Conservation (phyloP, 53 echinoderm and acorn worm species). For the Actinopyga echinites region DNA sequence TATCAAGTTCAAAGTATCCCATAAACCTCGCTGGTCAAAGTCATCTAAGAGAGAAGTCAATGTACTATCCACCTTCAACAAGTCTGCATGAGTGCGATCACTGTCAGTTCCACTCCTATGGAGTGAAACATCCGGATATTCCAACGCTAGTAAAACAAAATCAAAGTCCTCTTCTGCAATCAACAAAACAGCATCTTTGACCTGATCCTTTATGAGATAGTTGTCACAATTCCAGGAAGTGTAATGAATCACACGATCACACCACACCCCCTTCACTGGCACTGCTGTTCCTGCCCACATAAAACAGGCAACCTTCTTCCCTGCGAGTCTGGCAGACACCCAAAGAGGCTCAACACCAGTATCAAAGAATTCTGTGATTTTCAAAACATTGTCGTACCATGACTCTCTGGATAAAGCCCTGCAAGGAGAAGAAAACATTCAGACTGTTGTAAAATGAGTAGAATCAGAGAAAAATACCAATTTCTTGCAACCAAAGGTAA, state of each 20-base stretch:
- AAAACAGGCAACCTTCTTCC: constrained; percentile 21
- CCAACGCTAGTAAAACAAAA: background rate
- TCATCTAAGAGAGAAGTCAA: background rate
- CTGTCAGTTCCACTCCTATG: background rate
- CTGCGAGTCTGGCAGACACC: constrained; percentile 14
- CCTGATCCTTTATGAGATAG: background rate
- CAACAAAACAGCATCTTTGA: constrained; percentile 4
- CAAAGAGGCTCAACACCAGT: constrained; percentile 10
- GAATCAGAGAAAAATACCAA: too few relatives aligned
- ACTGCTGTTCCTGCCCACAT: constrained; percentile 21
- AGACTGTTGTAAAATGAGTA: too few relatives aligned
- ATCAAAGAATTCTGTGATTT: constrained; percentile 3
- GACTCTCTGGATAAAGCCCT: constrained; percentile 29
- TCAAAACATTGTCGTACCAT: constrained; percentile 4
- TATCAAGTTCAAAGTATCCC: constrained; percentile 19
- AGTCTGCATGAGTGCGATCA: background rate
- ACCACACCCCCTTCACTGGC: constrained; percentile 4
- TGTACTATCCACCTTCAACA: background rate
- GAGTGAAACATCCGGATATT: background rate
- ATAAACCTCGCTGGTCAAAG: constrained; percentile 13
- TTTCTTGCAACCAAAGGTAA: too few relatives aligned
- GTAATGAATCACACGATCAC: background rate
- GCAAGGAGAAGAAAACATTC: background rate
- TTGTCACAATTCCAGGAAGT: background rate
- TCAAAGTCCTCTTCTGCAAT: constrained; percentile 1